Percentiles rank a stretch among this genome's conserved stretches.
These are phyloP conservation scores for Cephalopterus ornatus DNA, from an alignment of 2,113 vertebrate species.

Conservation along the genomic window DNA sequence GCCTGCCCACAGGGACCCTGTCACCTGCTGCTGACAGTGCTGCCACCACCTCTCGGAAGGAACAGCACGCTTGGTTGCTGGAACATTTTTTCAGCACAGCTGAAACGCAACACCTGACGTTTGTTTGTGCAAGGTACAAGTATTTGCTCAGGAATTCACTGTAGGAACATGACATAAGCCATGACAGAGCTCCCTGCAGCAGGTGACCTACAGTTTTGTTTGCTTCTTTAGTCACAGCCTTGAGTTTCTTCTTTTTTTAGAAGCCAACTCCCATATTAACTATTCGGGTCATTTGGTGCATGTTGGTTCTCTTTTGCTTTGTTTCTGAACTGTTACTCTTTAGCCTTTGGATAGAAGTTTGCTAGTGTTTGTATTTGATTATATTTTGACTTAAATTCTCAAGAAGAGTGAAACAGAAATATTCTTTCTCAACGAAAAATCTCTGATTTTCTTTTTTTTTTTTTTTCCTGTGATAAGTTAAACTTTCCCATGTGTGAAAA, in stretches of 20 bases:
- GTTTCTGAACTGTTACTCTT: neutral
- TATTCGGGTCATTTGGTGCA: neutral
- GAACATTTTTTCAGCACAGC: constrained; percentile 9
- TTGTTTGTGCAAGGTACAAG: constrained; percentile 78
- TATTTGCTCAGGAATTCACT: constrained; percentile 68
- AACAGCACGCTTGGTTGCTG: neutral
- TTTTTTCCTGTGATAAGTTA: neutral
- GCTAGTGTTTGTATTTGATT: neutral
- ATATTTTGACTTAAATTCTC: neutral
- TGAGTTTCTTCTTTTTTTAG: constrained; percentile 32
- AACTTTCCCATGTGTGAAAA: neutral
- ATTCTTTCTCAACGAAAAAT: neutral
- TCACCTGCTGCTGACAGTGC: neutral
- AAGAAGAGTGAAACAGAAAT: neutral
- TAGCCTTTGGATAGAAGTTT: neutral
- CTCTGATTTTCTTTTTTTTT: neutral
- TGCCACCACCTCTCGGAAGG: neutral
- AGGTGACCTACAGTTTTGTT: constrained; percentile 52
- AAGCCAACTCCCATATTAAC: neutral
- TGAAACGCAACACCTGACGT: constrained; percentile 39
- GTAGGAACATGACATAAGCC: constrained; percentile 73
- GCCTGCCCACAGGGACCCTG: accelerated
- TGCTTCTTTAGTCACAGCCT: constrained; percentile 12
- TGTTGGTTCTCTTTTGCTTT: neutral
- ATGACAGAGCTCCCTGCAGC: neutral